Conservation (phyloP, 2,113 vertebrate species). For the Greenwoodochromis staneri region DNA sequence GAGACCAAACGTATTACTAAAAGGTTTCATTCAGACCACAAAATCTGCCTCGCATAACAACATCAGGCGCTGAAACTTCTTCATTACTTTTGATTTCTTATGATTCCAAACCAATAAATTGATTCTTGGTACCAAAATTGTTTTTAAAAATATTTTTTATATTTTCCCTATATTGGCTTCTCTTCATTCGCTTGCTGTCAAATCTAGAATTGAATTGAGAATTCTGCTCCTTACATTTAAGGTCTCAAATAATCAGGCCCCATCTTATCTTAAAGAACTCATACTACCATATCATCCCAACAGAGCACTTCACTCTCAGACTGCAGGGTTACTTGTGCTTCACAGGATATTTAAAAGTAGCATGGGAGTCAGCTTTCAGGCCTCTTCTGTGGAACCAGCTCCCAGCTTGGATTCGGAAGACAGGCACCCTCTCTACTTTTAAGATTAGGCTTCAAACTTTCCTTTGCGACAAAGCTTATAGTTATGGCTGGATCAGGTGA, state of each 20-base stretch:
- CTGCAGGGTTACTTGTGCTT: background rate
- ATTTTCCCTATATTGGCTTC: background rate
- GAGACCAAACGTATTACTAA: background rate
- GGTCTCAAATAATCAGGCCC: background rate
- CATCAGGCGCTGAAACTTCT: background rate
- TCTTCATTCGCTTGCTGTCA: accelerated
- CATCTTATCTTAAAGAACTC: background rate
- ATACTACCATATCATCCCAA: background rate
- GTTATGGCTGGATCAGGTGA: background rate
- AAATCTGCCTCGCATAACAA: background rate
- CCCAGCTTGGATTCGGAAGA: background rate
- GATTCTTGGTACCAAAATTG: background rate
- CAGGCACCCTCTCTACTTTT: background rate
- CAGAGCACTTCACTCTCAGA: background rate
- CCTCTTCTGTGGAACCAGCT: background rate
- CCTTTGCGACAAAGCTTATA: background rate
- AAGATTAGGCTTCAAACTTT: background rate
- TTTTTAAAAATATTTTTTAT: background rate
- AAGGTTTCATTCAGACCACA: background rate
- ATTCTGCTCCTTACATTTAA: background rate
- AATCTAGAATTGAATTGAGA: background rate
- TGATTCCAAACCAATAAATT: background rate
- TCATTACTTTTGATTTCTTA: background rate
- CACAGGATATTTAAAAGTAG: background rate
- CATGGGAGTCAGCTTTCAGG: background rate